Percentiles rank a stretch among this genome's conserved stretches.
Evolutionary conservation across 2,888 invertebrate genomes (phyloP).

Genomic region (Cheilosia urbana): DNA sequence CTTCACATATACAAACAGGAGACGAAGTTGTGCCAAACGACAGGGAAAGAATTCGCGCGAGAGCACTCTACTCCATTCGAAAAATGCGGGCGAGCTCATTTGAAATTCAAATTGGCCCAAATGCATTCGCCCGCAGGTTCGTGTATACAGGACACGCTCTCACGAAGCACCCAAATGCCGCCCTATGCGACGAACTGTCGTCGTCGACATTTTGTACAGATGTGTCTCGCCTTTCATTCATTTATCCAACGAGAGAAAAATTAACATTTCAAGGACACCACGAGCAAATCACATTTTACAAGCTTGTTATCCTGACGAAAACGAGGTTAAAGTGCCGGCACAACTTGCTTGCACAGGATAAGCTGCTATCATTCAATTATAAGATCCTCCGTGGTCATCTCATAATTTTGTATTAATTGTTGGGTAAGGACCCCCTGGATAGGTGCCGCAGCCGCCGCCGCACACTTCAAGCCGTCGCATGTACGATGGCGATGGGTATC

Average conservation of each 20-base stretch:
- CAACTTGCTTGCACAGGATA: slow-evolving; percentile 20
- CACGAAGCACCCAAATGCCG: slow-evolving; percentile 2
- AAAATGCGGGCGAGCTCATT: slow-evolving; percentile 63
- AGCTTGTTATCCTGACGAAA: slow-evolving; percentile 69
- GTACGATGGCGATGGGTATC: slow-evolving; percentile 25
- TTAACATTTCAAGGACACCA: slow-evolving; percentile 66
- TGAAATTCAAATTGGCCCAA: slow-evolving; percentile 73
- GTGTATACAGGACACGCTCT: slow-evolving; percentile 47
- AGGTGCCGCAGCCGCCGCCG: slow-evolving; percentile 11
- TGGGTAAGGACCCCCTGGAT: slow-evolving; percentile 63
- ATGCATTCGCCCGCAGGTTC: slow-evolving; percentile 72
- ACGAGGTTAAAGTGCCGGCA: slow-evolving; percentile 53
- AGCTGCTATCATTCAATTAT: slow-evolving; percentile 65
- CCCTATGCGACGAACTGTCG: slow-evolving; percentile 40
- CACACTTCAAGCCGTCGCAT: not conserved
- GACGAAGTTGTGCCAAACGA: slow-evolving; percentile 18
- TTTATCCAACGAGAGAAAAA: slow-evolving; percentile 32
- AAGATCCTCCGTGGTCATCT: slow-evolving; percentile 55
- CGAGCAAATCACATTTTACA: slow-evolving; percentile 70
- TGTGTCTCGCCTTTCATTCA: slow-evolving; percentile 38
- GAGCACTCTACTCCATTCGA: slow-evolving; percentile 2
- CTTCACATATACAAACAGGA: slow-evolving; percentile 34
- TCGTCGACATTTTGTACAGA: slow-evolving; percentile 35
- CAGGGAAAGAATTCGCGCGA: slow-evolving; percentile 47
- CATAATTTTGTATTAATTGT: slow-evolving; percentile 69